These are phyloP conservation scores for Cassiopea xamachana DNA, from an alignment of 30 jellyfish, hydroid and myxozoan species.

Conservation along the genomic window DNA sequence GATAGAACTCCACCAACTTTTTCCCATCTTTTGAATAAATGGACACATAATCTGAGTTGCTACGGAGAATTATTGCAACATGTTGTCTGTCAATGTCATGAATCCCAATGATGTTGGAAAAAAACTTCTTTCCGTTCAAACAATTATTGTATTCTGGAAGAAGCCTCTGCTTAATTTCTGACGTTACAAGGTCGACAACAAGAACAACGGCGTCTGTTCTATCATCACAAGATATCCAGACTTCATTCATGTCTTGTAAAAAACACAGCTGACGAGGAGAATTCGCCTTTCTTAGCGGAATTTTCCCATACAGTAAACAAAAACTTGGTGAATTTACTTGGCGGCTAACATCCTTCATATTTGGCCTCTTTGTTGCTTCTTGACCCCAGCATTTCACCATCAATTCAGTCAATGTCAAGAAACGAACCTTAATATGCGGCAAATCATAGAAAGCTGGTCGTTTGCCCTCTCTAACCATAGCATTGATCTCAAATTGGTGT, in stretches of 20 bases:
- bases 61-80: constrained; percentile 81
- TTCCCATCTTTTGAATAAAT: constrained; percentile 51
- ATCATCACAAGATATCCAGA: constrained; percentile 90
- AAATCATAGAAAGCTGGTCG: constrained; percentile 82
- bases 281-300: constrained; percentile 42
- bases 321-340: constrained; percentile 69
- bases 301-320: constrained; percentile 74
- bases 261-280: constrained; percentile 82
- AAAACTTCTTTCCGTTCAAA: constrained; percentile 26
- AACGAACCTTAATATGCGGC: constrained; percentile 51
- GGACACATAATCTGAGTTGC: constrained; percentile 74
- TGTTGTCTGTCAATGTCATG: constrained; percentile 60
- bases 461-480: constrained; percentile 69
- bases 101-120: constrained; percentile 44
- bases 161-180: constrained; percentile 25
- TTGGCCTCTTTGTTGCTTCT: constrained; percentile 80
- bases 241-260: constrained; percentile 38
- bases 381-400: constrained; percentile 83
- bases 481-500: constrained; percentile 44
- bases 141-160: constrained; percentile 28
- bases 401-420: constrained; percentile 79
- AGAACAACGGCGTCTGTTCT: constrained; percentile 69
- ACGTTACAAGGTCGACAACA: constrained; percentile 63
- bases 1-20: constrained; percentile 35
- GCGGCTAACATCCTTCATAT: constrained; percentile 58